A percentile compares a stretch with the other conserved stretches of the same genome.
Conservation (phyloP, 2,888 invertebrate species). For the Hirtodrosophila trivittata region DNA sequence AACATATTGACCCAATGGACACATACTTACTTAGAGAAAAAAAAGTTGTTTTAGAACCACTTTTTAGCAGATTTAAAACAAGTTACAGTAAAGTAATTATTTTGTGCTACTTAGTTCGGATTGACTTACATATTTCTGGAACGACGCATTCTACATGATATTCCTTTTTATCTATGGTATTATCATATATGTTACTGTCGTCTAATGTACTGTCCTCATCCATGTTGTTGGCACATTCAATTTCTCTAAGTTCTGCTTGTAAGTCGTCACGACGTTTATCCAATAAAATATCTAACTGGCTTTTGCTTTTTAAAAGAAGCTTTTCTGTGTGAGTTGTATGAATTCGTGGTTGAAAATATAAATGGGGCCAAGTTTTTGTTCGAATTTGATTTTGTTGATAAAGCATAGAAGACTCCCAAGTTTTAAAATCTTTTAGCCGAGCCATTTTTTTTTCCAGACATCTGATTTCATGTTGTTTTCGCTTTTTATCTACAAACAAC, state of each 20-base stretch:
- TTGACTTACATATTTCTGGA: constrained; percentile 29
- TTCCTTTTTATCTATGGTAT: constrained; percentile 21
- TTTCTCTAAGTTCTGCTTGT: constrained; percentile 49
- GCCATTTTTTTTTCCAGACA: constrained; percentile 95
- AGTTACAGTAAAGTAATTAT: too few relatives aligned
- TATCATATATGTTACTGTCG: too few relatives aligned
- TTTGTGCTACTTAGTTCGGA: background rate
- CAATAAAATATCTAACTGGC: constrained; percentile 47
- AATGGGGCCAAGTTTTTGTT: constrained; percentile 93
- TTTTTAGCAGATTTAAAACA: too few relatives aligned
- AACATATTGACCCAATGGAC: too few relatives aligned
- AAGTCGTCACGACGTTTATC: constrained; percentile 48
- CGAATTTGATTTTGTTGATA: constrained; percentile 92
- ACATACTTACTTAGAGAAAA: too few relatives aligned
- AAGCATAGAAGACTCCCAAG: constrained; percentile 92
- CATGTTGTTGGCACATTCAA: too few relatives aligned
- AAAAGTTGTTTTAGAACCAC: too few relatives aligned
- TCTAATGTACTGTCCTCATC: too few relatives aligned
- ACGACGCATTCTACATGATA: constrained; percentile 12
- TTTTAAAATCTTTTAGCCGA: constrained; percentile 93
- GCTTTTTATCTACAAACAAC: constrained; percentile 92
- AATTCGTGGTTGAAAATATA: constrained; percentile 94
- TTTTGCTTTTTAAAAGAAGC: constrained; percentile 87
- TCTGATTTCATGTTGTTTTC: constrained; percentile 94
- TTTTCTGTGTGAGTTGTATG: constrained; percentile 89